These are phyloP conservation scores for Prionailurus viverrinus DNA, from an alignment of 2,113 vertebrate genomes.

Conservation along the genomic window DNA sequence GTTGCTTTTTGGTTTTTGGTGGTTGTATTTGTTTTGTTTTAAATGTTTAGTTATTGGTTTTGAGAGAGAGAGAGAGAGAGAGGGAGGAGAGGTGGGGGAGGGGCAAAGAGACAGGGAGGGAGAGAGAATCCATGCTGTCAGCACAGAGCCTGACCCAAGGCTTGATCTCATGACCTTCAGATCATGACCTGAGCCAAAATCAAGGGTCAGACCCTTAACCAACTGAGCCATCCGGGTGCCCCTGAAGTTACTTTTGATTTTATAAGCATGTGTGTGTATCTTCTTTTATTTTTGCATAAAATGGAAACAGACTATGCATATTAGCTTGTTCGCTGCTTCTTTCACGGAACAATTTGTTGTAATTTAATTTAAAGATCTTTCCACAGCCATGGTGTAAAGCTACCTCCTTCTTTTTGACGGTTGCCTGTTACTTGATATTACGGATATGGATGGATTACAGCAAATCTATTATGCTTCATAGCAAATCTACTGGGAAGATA, in stretches of 20 bases:
- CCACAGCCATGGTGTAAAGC: background rate
- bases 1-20: background rate
- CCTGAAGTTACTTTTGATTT: background rate
- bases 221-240: too few species aligned
- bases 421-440: background rate
- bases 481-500: background rate
- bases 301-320: background rate
- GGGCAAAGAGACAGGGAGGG: too few species aligned
- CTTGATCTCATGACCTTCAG: too few species aligned
- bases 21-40: too few species aligned
- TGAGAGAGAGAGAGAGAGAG: too few species aligned
- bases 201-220: too few species aligned
- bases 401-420: background rate
- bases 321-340: background rate
- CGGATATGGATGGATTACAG: background rate
- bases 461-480: background rate
- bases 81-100: too few species aligned
- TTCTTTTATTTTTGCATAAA: background rate
- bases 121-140: too few species aligned
- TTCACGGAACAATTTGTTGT: background rate
- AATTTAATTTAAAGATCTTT: background rate
- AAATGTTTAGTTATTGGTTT: too few species aligned
- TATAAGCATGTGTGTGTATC: background rate
- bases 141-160: too few species aligned
- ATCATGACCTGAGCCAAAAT: too few species aligned